phyloP scores from a whole-genome alignment of 64 coral and sea anemone genomes.

The Hydrozoanthus tunicans region DNA sequence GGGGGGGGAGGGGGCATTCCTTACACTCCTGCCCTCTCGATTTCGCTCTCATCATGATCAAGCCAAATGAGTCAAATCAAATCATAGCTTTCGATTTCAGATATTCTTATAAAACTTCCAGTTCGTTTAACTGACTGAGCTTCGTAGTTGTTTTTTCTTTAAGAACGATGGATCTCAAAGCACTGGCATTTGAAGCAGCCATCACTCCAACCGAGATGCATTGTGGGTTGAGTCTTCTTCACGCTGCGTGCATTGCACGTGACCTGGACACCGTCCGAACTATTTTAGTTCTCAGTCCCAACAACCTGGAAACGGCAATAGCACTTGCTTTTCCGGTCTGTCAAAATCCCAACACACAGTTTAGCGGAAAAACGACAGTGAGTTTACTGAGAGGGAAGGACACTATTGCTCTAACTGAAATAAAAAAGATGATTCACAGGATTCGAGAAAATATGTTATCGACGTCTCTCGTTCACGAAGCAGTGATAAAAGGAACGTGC shows the following conservation, averaged over 20 bases:
- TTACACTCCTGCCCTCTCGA: too few relatives aligned
- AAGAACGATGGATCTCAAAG: conserved; percentile 21
- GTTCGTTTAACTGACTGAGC: too few relatives aligned
- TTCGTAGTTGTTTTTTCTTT: not conserved
- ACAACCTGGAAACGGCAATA: conserved; percentile 19
- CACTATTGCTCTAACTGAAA: not conserved
- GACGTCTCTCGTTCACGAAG: conserved; percentile 9
- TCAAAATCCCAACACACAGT: not conserved
- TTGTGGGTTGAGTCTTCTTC: not conserved
- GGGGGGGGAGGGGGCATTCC: too few relatives aligned
- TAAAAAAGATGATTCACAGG: not conserved
- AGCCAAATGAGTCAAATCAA: too few relatives aligned
- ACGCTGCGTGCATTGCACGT: conserved; percentile 27
- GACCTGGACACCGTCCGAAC: not conserved
- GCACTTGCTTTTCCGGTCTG: not conserved
- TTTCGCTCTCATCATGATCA: too few relatives aligned
- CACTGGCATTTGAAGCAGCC: conserved; percentile 25
- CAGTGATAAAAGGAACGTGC: not conserved
- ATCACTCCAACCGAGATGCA: not conserved
- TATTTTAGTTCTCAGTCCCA: conserved; percentile 37
- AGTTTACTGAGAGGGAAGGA: not conserved
- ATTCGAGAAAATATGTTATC: not conserved
- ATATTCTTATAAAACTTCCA: too few relatives aligned
- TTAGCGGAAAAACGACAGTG: conserved; percentile 17
- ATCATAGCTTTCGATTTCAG: too few relatives aligned